These are phyloP conservation scores for Monopterus albus DNA, from an alignment of 2,113 vertebrate species.

Conservation along the genomic window DNA sequence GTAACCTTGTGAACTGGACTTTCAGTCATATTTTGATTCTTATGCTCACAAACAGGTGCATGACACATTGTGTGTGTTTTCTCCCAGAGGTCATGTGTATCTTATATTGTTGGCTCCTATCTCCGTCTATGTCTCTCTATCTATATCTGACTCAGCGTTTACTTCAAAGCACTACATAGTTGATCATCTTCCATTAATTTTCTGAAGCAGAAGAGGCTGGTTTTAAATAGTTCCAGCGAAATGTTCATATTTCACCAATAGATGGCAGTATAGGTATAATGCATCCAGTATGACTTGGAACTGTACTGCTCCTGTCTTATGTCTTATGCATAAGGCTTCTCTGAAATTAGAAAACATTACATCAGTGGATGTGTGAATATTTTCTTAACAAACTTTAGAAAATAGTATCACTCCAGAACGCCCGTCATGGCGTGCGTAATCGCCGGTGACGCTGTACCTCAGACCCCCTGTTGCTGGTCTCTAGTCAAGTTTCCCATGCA, in stretches of 20 bases:
- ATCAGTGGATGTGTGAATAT: background rate
- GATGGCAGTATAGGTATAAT: constrained; percentile 58
- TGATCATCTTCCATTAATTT: background rate
- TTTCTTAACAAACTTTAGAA: background rate
- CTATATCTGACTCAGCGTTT: background rate
- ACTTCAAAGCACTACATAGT: background rate
- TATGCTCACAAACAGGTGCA: too few relatives aligned
- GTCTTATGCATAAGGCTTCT: background rate
- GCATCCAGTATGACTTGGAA: background rate
- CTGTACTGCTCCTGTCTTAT: background rate
- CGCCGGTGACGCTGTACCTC: constrained; percentile 40
- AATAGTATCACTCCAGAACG: background rate
- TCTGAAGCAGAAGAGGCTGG: background rate
- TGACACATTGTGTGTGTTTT: too few relatives aligned
- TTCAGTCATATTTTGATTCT: too few relatives aligned
- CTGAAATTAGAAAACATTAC: background rate
- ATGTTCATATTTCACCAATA: constrained; percentile 46
- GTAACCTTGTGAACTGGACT: too few relatives aligned
- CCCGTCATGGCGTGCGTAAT: background rate
- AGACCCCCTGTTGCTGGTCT: background rate
- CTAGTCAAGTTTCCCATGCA: constrained; percentile 62
- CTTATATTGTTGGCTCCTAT: background rate
- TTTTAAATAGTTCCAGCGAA: background rate
- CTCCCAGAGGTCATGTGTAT: background rate
- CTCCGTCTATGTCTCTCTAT: too few relatives aligned